Evolutionary conservation across 2,113 vertebrate species (phyloP).

Genomic region (Gasterosteus nipponicus): DNA sequence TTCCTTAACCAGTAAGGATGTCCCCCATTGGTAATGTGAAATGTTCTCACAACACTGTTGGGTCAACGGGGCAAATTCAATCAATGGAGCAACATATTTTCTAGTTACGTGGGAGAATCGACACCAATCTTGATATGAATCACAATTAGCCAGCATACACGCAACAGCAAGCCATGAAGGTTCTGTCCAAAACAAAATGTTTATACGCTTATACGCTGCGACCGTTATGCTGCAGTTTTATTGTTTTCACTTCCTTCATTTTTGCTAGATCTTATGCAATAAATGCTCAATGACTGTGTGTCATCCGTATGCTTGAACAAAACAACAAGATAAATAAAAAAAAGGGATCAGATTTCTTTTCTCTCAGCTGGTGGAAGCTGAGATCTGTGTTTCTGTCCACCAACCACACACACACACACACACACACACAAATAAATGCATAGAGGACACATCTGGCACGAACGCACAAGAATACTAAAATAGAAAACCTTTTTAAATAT

Average conservation of each 20-base stretch:
- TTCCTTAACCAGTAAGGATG: not conserved
- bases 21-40: not conserved
- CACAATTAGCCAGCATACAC: not conserved
- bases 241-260: not conserved
- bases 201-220: not conserved
- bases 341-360: not conserved
- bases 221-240: too few species aligned
- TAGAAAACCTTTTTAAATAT: slow-evolving; percentile 53
- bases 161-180: not conserved
- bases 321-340: not conserved
- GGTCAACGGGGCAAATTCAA: not conserved
- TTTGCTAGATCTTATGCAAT: not conserved
- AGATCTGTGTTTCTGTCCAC: slow-evolving; percentile 11
- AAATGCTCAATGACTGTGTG: not conserved
- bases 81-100: not conserved
- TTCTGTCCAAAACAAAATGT: not conserved
- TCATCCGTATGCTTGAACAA: not conserved
- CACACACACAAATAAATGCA: slow-evolving; percentile 8
- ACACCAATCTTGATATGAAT: not conserved
- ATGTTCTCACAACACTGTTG: not conserved
- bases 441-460: slow-evolving; percentile 25
- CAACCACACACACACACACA: too few species aligned
- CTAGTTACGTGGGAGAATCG: not conserved
- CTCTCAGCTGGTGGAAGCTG: not conserved
- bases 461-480: slow-evolving; percentile 37